These are phyloP conservation scores for Antitype chi DNA, from an alignment of 2,888 invertebrate genomes.

Conservation along the genomic window DNA sequence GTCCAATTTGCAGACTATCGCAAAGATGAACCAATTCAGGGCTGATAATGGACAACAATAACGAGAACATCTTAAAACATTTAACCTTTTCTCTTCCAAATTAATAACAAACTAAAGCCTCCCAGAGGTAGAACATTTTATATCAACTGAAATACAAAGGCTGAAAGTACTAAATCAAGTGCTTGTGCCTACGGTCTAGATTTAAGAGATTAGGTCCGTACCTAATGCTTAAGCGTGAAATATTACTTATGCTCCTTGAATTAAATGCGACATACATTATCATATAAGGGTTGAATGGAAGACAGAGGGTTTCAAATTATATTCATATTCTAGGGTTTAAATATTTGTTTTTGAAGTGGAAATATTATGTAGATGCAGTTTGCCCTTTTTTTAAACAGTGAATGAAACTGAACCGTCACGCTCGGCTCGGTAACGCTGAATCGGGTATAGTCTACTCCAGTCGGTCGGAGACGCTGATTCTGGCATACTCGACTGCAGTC, in stretches of 20 bases:
- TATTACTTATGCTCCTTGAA: constrained; percentile 58
- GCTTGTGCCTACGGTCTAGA: constrained; percentile 51
- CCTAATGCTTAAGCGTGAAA: constrained; percentile 56
- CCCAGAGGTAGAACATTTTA: constrained; percentile 21
- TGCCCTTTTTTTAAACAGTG: background rate
- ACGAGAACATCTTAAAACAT: background rate
- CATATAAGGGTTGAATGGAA: constrained; percentile 41
- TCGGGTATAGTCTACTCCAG: background rate
- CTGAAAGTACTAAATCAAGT: constrained; percentile 55
- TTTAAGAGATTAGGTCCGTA: constrained; percentile 60
- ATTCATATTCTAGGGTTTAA: constrained; percentile 16
- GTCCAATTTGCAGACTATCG: background rate
- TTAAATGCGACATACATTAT: constrained; percentile 53
- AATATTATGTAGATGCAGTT: background rate
- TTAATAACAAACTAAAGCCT: constrained; percentile 38
- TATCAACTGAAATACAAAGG: constrained; percentile 49
- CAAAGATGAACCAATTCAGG: background rate
- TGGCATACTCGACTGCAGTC: no score
- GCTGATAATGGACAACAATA: background rate
- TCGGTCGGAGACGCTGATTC: background rate
- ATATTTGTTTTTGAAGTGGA: background rate
- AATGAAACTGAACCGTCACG: background rate
- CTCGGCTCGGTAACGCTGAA: no score
- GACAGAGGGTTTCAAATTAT: constrained; percentile 14
- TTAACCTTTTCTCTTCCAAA: constrained; percentile 14